These are phyloP conservation scores for Flexamia atlantica DNA, from an alignment of 2,888 invertebrate species.

Conservation along the genomic window DNA sequence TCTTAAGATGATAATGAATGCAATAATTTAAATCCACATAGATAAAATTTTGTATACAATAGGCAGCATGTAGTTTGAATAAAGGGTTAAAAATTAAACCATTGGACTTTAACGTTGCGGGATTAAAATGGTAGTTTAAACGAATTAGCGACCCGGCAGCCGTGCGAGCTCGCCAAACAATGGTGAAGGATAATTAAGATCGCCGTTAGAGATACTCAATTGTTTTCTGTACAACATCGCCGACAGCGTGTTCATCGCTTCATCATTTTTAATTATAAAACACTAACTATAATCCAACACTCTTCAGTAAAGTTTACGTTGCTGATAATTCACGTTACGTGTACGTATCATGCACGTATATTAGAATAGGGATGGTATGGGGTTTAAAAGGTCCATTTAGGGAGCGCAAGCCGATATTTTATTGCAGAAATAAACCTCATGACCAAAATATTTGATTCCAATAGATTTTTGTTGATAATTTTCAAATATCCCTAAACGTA, in stretches of 20 bases:
- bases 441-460: too few species aligned
- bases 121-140: constrained; percentile 24
- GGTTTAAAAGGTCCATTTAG: too few species aligned
- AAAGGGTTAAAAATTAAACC: constrained; percentile 15
- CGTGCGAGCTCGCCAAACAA: constrained; percentile 17
- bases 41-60: neutral
- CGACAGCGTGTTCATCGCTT: constrained; percentile 34
- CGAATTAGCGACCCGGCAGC: constrained; percentile 16
- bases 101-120: constrained; percentile 20
- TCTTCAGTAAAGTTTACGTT: neutral
- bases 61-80: neutral
- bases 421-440: too few species aligned
- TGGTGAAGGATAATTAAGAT: constrained; percentile 22
- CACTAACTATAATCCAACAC: neutral
- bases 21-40: too few species aligned
- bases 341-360: too few species aligned
- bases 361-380: too few species aligned
- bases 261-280: constrained; percentile 31
- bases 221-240: constrained; percentile 5
- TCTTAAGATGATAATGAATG: neutral
- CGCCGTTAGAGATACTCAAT: constrained; percentile 31
- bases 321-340: too few species aligned
- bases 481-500: too few species aligned
- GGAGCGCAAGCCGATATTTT: too few species aligned
- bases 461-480: too few species aligned